These are phyloP conservation scores for Drosophila ambigua DNA, from an alignment of 1,140 invertebrate genomes.

Conservation along the genomic window DNA sequence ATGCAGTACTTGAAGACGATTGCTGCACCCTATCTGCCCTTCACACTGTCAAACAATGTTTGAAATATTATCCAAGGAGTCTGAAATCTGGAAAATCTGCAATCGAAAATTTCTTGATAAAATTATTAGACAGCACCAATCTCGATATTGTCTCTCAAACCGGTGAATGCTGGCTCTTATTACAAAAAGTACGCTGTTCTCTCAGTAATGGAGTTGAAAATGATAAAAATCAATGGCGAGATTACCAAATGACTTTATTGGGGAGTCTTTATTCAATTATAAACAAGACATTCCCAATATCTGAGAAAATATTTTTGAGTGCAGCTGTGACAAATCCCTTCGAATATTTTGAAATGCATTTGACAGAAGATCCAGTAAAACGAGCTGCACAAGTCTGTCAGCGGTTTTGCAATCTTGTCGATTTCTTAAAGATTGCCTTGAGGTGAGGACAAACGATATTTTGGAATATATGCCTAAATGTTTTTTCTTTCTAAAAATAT, in stretches of 20 bases:
- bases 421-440: slow-evolving; percentile 45
- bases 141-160: slow-evolving; percentile 41
- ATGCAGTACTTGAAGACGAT: background rate
- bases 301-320: background rate
- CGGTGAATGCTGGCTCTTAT: slow-evolving; percentile 48
- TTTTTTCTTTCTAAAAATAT: background rate
- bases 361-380: slow-evolving; percentile 37
- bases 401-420: slow-evolving; percentile 44
- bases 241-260: slow-evolving; percentile 41
- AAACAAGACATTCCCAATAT: slow-evolving; percentile 4
- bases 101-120: slow-evolving; percentile 22
- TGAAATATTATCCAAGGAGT: slow-evolving; percentile 49
- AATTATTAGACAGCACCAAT: slow-evolving; percentile 32
- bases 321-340: background rate
- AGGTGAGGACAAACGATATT: slow-evolving; percentile 14
- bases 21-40: slow-evolving; percentile 19
- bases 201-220: background rate
- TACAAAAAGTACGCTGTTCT: slow-evolving; percentile 42
- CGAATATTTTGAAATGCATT: slow-evolving; percentile 6
- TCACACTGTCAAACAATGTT: slow-evolving; percentile 34
- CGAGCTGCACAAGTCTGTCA: slow-evolving; percentile 24
- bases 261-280: slow-evolving; percentile 26
- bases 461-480: no score
- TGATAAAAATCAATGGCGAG: slow-evolving; percentile 32
- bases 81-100: slow-evolving; percentile 25